phyloP scores from a whole-genome alignment of 92 coral and sea anemone genomes.

The Phenganax marumi region DNA sequence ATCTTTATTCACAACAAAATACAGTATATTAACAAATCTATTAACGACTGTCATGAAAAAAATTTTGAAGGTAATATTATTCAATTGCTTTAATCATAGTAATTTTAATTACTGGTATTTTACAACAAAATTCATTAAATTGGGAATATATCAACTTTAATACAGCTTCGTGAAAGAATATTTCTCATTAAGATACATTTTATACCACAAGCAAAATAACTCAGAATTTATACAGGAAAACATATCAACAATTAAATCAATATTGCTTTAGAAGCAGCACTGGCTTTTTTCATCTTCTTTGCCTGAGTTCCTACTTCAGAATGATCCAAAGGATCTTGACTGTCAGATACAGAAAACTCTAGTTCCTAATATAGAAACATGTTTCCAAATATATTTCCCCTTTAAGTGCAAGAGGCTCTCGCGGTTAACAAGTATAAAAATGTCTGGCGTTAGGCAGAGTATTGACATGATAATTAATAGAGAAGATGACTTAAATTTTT shows the following conservation, averaged over 20 bases:
- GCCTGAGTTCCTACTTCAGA: slow-evolving; percentile 52
- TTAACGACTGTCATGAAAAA: neutral
- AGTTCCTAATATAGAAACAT: slow-evolving; percentile 46
- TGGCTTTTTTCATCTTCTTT: slow-evolving; percentile 66
- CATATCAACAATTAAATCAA: slow-evolving; percentile 45
- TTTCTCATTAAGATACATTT: slow-evolving; percentile 12
- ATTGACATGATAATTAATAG: neutral
- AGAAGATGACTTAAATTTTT: too few species aligned
- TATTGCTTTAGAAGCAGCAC: slow-evolving; percentile 70
- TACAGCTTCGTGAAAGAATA: neutral
- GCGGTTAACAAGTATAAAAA: neutral
- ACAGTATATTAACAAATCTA: neutral
- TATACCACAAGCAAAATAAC: slow-evolving; percentile 17
- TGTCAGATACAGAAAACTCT: slow-evolving; percentile 77
- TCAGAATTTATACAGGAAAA: neutral
- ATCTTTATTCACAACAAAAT: slow-evolving; percentile 2
- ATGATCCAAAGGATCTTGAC: slow-evolving; percentile 66
- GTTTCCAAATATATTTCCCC: neutral
- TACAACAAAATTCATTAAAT: too few species aligned
- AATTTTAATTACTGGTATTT: neutral
- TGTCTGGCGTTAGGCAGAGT: neutral
- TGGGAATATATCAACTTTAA: too few species aligned
- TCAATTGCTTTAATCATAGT: neutral
- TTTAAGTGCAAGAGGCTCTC: neutral
- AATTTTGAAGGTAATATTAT: neutral